Percentiles rank a stretch among this genome's conserved stretches.
phyloP scores from a whole-genome alignment of 2,888 invertebrate genomes.

The Resseliella maxima region DNA sequence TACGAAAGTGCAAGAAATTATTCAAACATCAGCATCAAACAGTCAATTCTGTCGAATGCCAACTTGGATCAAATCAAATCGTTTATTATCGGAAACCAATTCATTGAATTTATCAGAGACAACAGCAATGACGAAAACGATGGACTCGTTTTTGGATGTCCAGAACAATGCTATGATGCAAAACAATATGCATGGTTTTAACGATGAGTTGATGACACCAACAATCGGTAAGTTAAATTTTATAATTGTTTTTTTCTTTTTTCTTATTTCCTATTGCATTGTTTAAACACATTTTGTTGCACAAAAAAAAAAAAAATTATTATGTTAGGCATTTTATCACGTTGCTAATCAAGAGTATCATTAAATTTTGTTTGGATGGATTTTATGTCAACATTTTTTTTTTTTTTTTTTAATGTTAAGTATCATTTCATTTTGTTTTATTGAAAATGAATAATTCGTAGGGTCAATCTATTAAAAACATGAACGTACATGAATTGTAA shows the following conservation, averaged over 20 bases:
- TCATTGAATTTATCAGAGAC: not conserved
- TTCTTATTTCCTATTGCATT: not conserved
- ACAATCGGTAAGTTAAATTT: slow-evolving; percentile 7
- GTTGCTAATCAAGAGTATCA: not conserved
- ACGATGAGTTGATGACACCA: not conserved
- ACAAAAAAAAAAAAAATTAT: not conserved
- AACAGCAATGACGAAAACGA: slow-evolving; percentile 39
- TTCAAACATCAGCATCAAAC: not conserved
- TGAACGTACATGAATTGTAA: not conserved
- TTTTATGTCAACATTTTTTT: too few species aligned
- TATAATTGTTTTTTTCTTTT: not conserved
- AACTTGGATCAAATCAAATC: not conserved
- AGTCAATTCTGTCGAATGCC: not conserved
- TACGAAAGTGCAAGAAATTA: not conserved
- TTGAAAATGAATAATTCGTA: too few species aligned
- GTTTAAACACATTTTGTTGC: not conserved
- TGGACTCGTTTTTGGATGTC: slow-evolving; percentile 25
- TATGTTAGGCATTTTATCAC: not conserved
- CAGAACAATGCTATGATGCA: not conserved
- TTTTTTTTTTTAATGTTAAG: too few species aligned
- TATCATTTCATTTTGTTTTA: too few species aligned
- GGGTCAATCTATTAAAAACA: not conserved
- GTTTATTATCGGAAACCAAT: slow-evolving; percentile 15
- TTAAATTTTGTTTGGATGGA: too few species aligned
- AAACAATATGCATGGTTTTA: slow-evolving; percentile 38